Base-by-base conservation (phyloP, 2,797 vertebrate species). In the Chaetodon trifasciatus region DNA sequence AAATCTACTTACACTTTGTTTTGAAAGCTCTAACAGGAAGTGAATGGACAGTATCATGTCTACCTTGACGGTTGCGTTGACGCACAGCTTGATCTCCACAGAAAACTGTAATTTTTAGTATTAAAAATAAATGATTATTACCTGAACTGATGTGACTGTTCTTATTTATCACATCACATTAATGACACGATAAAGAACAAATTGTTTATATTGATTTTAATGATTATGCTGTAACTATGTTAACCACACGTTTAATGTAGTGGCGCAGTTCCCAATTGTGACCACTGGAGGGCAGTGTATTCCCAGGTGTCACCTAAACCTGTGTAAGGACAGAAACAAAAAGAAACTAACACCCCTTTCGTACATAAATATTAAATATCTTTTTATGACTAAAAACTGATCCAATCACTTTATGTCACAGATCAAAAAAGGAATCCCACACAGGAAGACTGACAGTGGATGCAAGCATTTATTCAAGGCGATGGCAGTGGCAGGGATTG, bases 391-490 rank as follows among this genome's bases (percentile, higher is more conserved):
- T 35, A 52, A 24, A 3, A 55, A 65, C 5, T 21, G 6, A 69
- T 13, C 2, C 50, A 55, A 60, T 56, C 42, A 21, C 15, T 52
- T 39, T 6, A 55, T 28, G 32, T 24, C 7, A 49, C 7, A 55
- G 11, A 24, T n/a, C 4, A 57, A 44, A 46, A 58, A 65, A 50
- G 24, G 5, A 73, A 70, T n/a, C 7, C 4, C 53, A 64, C 23
- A 57, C 44, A 76, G 28, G 50, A 28, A 74, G 32, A 28, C 58
- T 17, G 21, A 73, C 55, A 37, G 61, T 75, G 73, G 81, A 87
- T 67, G 75, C 75, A 90, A 83, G 84, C 81, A 52, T 95, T 94
- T 93, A 94, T 93, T 94, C 47, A 82, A 90, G 88, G 82, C 85
- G 61, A 86, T 88, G 90, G 90, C 84, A 92, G 86, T 91, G 87